Percentiles rank a stretch among this genome's conserved stretches.
phyloP scores from a whole-genome alignment of 2,888 invertebrate species.

The Cotesia congregata region DNA sequence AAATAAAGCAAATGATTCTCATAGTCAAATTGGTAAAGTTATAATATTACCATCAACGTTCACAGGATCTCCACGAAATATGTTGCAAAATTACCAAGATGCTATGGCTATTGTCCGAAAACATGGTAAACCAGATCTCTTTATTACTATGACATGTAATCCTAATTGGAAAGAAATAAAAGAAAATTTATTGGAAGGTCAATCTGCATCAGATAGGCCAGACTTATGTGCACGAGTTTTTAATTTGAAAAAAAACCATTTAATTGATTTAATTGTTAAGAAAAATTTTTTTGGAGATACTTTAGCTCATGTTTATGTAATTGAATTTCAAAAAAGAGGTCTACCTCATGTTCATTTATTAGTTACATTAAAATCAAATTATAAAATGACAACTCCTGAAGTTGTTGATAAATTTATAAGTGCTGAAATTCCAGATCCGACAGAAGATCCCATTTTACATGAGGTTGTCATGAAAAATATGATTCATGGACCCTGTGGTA shows the following conservation, averaged over 20 bases:
- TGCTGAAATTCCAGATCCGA: conserved; percentile 62
- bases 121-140: conserved; percentile 46
- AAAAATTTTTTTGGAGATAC: conserved; percentile 43
- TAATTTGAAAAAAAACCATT: conserved; percentile 43
- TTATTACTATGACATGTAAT: conserved; percentile 49
- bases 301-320: conserved; percentile 41
- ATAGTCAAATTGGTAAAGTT: conserved; percentile 39
- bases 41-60: conserved; percentile 49
- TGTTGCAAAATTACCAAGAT: conserved; percentile 49
- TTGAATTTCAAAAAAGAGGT: conserved; percentile 50
- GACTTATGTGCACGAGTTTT: conserved; percentile 45
- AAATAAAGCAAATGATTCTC: conserved; percentile 21
- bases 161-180: conserved; percentile 47
- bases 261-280: conserved; percentile 40
- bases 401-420: conserved; percentile 47
- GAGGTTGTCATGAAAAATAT: conserved; percentile 59
- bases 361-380: conserved; percentile 43
- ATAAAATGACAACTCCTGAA: conserved; percentile 47
- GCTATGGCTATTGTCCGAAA: conserved; percentile 42
- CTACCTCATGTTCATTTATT: conserved; percentile 49
- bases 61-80: conserved; percentile 46
- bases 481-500: conserved; percentile 64
- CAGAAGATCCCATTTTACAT: conserved; percentile 52
- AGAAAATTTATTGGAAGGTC: conserved; percentile 44
- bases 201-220: conserved; percentile 47